A percentile compares a stretch with the other conserved stretches of the same genome.
Conservation (phyloP, 2,888 invertebrate species). For the Dolomedes plantarius region DNA sequence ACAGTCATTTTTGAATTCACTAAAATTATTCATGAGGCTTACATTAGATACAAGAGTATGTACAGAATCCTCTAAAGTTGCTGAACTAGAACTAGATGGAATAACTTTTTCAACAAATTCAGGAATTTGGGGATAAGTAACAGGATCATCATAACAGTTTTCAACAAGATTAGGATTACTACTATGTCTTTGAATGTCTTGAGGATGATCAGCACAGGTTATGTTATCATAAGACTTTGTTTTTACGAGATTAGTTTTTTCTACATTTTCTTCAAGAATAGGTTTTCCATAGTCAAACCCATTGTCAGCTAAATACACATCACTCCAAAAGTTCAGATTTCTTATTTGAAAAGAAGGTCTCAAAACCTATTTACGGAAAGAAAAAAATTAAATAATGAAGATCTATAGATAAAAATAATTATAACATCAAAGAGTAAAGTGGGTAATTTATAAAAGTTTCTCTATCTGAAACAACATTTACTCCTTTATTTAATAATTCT, state of each 20-base stretch:
- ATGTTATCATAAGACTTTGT: conserved; percentile 92
- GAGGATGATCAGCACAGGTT: conserved; percentile 81
- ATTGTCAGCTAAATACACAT: conserved; percentile 84
- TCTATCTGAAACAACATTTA: too few species aligned
- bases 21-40: background rate
- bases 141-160: conserved; percentile 74
- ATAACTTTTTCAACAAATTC: background rate
- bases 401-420: too few species aligned
- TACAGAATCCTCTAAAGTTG: background rate
- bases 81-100: background rate
- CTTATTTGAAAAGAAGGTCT: conserved; percentile 91
- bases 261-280: conserved; percentile 68
- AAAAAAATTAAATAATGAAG: background rate
- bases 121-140: conserved; percentile 19
- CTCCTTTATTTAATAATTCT: too few species aligned
- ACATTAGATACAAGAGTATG: background rate
- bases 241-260: conserved; percentile 78
- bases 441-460: too few species aligned
- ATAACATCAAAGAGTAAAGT: too few species aligned
- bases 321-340: conserved; percentile 88
- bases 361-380: conserved; percentile 81
- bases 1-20: background rate
- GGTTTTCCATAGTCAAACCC: conserved; percentile 17
- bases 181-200: conserved; percentile 82
- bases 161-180: conserved; percentile 91